Evolutionary conservation across 2,888 invertebrate genomes (phyloP), one percentile per base, ranked within the genome.

Genomic region (Caenorhabditis sp.): DNA sequence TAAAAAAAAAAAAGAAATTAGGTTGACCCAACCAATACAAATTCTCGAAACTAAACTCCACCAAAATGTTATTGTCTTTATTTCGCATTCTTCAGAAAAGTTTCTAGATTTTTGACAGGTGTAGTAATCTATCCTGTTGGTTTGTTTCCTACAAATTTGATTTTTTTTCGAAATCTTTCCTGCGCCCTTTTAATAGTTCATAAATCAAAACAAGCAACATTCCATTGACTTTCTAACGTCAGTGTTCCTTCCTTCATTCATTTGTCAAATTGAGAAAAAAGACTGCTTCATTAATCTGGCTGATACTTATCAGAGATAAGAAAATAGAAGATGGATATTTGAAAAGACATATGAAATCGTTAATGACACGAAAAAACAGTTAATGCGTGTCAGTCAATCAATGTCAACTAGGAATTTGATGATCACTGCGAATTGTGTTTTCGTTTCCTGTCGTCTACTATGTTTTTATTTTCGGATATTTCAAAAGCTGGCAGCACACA

Each of bases 261-360:
- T 43, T 43, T 17, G 3, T 43, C 43, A 58, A 61, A 54, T 24
- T 55, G 49, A 23, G 21, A 31, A 64, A 51, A 62, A 54, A 58
- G 1, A 17, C 31, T 31, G 31, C 31, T 31, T 31, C 31, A 31
- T 31, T 58, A 43, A 69, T 66, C 54, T 62, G 62, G 66, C 62
- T 55, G 66, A 31, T 49, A 66, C 58, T 19, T 58, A 10, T 43
- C 43, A 43, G 14, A 43, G 19, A 49, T 31, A 51, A 51, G 1
- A 12, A 51, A 21, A 23, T 37, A 43, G 27, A 62, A 63, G 71
- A 71, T 71, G 71, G 71, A 71, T 71, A 71, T 71, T 71, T 60
- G 64, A 71, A 66, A 71, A 71, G 71, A 71, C 71, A 71, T 65
- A 31, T 70, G 24, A n/a, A 27, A 60, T 10, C 19, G n/a, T 3